A percentile compares a stretch with the other conserved stretches of the same genome.
Conservation (phyloP, 2,113 vertebrate genomes). For the Pavo muticus region DNA sequence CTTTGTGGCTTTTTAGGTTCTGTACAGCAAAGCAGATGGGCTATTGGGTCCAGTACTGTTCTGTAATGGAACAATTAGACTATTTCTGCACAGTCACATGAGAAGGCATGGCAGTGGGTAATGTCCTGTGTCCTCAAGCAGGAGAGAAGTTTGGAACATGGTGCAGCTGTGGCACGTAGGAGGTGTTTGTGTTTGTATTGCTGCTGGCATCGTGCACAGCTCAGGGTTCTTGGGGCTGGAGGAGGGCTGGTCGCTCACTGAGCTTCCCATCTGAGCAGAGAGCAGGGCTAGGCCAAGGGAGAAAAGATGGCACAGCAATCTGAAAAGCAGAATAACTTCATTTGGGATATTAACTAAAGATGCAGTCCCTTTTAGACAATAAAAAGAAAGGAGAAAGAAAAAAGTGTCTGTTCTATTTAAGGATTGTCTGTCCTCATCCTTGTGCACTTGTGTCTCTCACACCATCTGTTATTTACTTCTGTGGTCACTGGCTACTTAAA, state of each 20-base stretch:
- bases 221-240: not conserved
- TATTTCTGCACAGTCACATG: not conserved
- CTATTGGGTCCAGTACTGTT: not conserved
- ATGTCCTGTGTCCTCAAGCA: not conserved
- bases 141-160: rapidly evolving
- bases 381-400: not conserved
- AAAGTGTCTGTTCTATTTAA: not conserved
- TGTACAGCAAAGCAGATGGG: not conserved
- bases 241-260: not conserved
- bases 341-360: not conserved
- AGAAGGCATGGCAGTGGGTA: not conserved
- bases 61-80: not conserved
- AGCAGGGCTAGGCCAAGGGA: not conserved
- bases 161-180: not conserved
- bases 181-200: rapidly evolving
- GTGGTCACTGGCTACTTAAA: not conserved
- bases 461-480: not conserved
- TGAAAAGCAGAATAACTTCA: not conserved
- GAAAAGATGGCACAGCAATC: not conserved
- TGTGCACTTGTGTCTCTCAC: not conserved
- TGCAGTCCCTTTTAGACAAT: not conserved
- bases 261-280: not conserved
- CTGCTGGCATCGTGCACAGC: rapidly evolving
- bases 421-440: not conserved
- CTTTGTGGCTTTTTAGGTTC: slow-evolving; percentile 14